Evolutionary conservation across 2,797 vertebrate genomes (phyloP).

Genomic region (Lepus oiostolus): DNA sequence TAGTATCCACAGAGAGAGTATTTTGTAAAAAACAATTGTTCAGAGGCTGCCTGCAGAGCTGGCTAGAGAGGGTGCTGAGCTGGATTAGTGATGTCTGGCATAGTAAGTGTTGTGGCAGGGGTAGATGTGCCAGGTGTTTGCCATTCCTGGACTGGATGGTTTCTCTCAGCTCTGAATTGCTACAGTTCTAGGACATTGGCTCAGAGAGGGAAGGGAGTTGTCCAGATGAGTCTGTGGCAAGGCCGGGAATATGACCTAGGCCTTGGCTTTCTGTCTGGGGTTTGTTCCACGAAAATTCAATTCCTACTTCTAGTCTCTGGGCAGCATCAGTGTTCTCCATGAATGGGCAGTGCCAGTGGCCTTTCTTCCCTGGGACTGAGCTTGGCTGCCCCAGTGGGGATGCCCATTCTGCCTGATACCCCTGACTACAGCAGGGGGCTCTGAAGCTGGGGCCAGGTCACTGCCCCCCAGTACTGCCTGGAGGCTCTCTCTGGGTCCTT

Average conservation of each 20-base stretch:
- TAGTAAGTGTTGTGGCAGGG: neutral
- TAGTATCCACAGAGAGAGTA: neutral
- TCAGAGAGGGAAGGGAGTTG: neutral
- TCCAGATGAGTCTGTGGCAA: neutral
- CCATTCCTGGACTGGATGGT: neutral
- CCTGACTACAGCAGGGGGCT: neutral
- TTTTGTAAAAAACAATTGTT: neutral
- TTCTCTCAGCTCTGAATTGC: slow-evolving; percentile 9
- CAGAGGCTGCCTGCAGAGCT: neutral
- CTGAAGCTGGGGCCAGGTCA: neutral
- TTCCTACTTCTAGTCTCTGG: neutral
- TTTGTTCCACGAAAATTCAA: neutral
- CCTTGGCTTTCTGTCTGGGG: neutral
- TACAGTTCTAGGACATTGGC: neutral
- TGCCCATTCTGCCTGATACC: neutral
- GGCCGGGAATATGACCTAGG: neutral
- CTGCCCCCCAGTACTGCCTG: neutral
- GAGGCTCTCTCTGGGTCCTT: slow-evolving; percentile 27
- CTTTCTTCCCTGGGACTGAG: neutral
- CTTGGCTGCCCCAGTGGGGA: neutral
- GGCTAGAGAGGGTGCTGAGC: neutral
- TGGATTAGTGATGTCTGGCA: neutral
- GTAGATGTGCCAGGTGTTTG: neutral
- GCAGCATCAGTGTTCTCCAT: neutral
- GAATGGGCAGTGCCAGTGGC: neutral